Evolutionary conservation across 2,797 vertebrate species (phyloP), one percentile per base, ranked within the genome.

Genomic region (Dermochelys coriacea): DNA sequence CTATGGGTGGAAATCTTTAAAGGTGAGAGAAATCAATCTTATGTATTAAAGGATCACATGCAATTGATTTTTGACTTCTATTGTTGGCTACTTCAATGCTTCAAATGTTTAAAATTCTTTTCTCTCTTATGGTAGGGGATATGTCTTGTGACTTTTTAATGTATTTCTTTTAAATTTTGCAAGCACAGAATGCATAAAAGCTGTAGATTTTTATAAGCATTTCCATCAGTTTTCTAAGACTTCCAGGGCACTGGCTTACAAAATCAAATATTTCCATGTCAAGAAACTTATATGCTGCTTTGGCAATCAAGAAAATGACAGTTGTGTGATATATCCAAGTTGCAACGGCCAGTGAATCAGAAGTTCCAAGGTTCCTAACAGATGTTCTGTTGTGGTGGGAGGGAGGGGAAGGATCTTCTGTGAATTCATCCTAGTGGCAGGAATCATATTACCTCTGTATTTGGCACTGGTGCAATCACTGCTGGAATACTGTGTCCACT

Each of bases 71-170:
- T 37, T 71, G 3, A 71, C 68, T 71, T 71, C 68, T 71, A 41
- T 71, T 71, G n/a, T 41, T 71, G n/a, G 37, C 68, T 71, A 41
- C 10, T 71, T 71, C 68, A 41, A 3, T 25, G 10, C 37, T 71
- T 41, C 37, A 71, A 41, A 71, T 71, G 37, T 71, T 71, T 68
- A 71, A 23, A 71, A 37, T 23, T 71, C 9, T 71, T 71, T 41
- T 5, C 18, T 68, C 15, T 64, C 34, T 68, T 68, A 21, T 21
- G 18, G n/a, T 41, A 61, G 21, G 2, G 19, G n/a, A 12, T 90
- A 71, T 82, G 14, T 90, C n/a, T 96, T 93, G 86, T 87, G 85
- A 86, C 89, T 87, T 45, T 95, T 91, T 71, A 11, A 9, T 71
- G 68, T n/a, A 37, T 71, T 71, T 71, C 37, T 23, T 71, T 41